Conservation (phyloP, 2,113 vertebrate genomes). For the Solea senegalensis region DNA sequence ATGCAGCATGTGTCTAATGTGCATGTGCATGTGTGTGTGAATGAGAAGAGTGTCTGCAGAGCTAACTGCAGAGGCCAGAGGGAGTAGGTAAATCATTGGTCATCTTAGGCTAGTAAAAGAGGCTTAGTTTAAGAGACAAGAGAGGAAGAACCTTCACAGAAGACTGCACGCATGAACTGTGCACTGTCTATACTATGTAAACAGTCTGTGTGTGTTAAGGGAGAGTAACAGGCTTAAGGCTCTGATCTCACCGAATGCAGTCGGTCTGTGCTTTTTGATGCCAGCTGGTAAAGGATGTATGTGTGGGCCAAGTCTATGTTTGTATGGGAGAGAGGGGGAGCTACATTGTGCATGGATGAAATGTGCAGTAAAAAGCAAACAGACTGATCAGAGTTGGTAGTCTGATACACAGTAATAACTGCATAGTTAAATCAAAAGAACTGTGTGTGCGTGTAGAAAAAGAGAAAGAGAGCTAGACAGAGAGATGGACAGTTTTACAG, state of each 20-base stretch:
- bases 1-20: conserved; percentile 1
- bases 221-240: conserved; percentile 66
- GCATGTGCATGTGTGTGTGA: conserved; percentile 2
- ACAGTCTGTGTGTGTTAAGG: conserved; percentile 63
- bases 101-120: conserved; percentile 94
- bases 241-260: conserved; percentile 70
- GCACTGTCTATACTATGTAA: conserved; percentile 69
- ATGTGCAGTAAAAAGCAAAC: conserved; percentile 59
- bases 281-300: conserved; percentile 74
- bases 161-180: conserved; percentile 62
- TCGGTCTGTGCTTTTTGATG: conserved; percentile 61
- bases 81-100: conserved; percentile 97
- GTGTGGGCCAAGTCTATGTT: conserved; percentile 60
- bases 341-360: conserved; percentile 30
- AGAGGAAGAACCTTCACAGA: conserved; percentile 90
- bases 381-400: conserved; percentile 25
- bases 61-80: conserved; percentile 64
- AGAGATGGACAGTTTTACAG: conserved; percentile 86
- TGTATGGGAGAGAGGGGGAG: conserved; percentile 30
- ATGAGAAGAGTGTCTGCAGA: conserved; percentile 34
- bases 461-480: conserved; percentile 69
- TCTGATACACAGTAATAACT: conserved; percentile 21
- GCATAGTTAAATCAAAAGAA: conserved; percentile 26
- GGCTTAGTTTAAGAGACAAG: conserved; percentile 88
- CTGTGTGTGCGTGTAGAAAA: conserved; percentile 4